Percentiles rank a stretch among this genome's conserved stretches.
These are phyloP conservation scores for Drosophila monieri DNA, from an alignment of 2,888 invertebrate genomes.

Conservation along the genomic window DNA sequence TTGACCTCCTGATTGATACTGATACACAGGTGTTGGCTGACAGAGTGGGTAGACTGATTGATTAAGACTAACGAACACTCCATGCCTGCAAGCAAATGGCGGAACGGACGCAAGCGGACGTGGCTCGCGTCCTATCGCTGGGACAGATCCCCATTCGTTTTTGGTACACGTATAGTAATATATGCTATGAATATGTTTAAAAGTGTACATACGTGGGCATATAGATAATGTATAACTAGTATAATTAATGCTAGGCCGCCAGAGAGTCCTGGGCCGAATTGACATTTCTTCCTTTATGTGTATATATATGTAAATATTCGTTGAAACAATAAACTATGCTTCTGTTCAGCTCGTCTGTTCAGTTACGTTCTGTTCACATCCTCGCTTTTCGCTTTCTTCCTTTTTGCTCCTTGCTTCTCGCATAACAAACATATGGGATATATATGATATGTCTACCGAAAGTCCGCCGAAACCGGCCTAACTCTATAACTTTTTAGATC, in stretches of 20 bases:
- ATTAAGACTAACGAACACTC: conserved; percentile 30
- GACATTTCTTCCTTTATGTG: conserved; percentile 46
- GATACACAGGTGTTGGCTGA: conserved; percentile 6
- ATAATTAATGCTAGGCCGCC: conserved; percentile 63
- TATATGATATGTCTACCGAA: conserved; percentile 42
- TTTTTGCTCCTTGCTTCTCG: background rate
- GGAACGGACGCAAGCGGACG: background rate
- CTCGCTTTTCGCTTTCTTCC: background rate
- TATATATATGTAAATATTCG: conserved; percentile 51
- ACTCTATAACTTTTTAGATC: background rate
- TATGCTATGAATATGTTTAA: conserved; percentile 18
- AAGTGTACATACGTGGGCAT: conserved; percentile 38
- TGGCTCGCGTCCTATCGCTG: background rate
- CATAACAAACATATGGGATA: conserved; percentile 35
- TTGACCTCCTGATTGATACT: conserved; percentile 22
- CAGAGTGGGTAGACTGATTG: conserved; percentile 12
- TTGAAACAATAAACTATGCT: conserved; percentile 46
- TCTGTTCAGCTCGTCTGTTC: background rate
- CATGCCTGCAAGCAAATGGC: conserved; percentile 1
- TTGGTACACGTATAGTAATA: conserved; percentile 31
- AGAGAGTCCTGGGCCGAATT: conserved; percentile 39
- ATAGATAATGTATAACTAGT: conserved; percentile 48
- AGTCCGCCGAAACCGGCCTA: conserved; percentile 14
- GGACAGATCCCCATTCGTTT: conserved; percentile 6
- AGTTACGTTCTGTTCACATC: conserved; percentile 1